phyloP scores from a whole-genome alignment of 2,888 invertebrate genomes.

The Athetis lepigone region DNA sequence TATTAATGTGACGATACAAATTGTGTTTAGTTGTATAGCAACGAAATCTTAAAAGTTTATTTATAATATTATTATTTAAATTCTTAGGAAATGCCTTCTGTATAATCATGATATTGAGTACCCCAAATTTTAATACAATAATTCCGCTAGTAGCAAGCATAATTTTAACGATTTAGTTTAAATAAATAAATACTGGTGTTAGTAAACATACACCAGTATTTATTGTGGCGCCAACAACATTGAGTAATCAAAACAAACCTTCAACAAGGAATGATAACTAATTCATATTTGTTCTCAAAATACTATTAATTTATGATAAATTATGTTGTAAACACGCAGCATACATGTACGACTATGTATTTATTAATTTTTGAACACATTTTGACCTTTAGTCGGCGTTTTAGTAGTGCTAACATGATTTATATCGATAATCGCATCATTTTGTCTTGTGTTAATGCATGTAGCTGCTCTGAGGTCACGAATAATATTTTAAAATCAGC shows the following conservation, averaged over 20 bases:
- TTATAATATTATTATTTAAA: too few species aligned
- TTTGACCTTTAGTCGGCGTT: slow-evolving; percentile 23
- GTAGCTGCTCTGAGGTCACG: slow-evolving; percentile 28
- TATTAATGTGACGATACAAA: too few species aligned
- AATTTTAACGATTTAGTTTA: too few species aligned
- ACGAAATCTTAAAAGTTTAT: too few species aligned
- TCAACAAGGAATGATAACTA: slow-evolving; percentile 36
- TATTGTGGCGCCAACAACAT: slow-evolving; percentile 30
- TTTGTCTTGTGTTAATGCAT: slow-evolving; percentile 33
- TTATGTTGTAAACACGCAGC: slow-evolving; percentile 25
- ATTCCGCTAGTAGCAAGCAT: not conserved
- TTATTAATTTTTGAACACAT: slow-evolving; percentile 37
- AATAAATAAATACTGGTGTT: too few species aligned
- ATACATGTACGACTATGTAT: slow-evolving; percentile 33
- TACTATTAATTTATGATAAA: slow-evolving; percentile 46
- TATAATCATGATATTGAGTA: not conserved
- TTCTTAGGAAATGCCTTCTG: not conserved
- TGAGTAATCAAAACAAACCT: slow-evolving; percentile 50
- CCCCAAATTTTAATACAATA: not conserved
- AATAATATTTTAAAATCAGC: slow-evolving; percentile 20
- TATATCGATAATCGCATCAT: slow-evolving; percentile 38
- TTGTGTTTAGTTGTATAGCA: too few species aligned
- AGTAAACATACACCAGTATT: slow-evolving; percentile 12
- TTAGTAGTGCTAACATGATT: slow-evolving; percentile 40
- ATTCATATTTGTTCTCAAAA: slow-evolving; percentile 49